Conservation (phyloP, 2,888 invertebrate species). For the Macrophya annulata region DNA sequence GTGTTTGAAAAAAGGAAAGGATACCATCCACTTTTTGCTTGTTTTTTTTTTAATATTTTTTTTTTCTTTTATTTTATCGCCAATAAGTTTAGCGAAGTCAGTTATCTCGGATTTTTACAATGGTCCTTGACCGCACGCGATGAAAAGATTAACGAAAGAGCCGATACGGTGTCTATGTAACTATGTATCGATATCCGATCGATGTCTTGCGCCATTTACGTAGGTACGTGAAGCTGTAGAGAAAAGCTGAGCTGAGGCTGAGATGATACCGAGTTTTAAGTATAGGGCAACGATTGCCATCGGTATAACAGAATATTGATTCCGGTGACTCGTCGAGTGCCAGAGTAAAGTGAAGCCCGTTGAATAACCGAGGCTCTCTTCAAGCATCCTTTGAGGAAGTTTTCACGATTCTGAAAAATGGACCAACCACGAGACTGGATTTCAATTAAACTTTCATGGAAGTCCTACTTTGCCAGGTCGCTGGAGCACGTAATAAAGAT, state of each 20-base stretch:
- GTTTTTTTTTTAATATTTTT: neutral
- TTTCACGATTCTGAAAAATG: constrained; percentile 64
- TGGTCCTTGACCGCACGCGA: constrained; percentile 40
- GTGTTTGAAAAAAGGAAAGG: neutral
- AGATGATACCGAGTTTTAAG: constrained; percentile 37
- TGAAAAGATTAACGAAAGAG: constrained; percentile 31
- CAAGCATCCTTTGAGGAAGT: constrained; percentile 60
- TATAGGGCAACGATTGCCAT: constrained; percentile 2
- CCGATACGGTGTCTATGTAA: neutral
- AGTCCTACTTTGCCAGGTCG: constrained; percentile 67
- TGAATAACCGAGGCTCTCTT: constrained; percentile 32
- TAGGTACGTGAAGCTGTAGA: neutral
- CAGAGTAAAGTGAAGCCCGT: neutral
- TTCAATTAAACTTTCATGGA: constrained; percentile 70
- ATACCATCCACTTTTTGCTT: neutral
- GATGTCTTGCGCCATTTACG: constrained; percentile 21
- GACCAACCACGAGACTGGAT: constrained; percentile 62
- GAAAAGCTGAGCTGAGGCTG: constrained; percentile 2
- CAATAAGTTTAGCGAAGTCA: constrained; percentile 2
- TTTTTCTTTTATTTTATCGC: neutral
- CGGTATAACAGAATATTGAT: constrained; percentile 32
- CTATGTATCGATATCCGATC: constrained; percentile 17
- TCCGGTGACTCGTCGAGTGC: constrained; percentile 23
- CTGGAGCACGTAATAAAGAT: constrained; percentile 70
- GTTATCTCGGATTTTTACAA: constrained; percentile 22